Base-by-base conservation (phyloP, 1,140 invertebrate species). In the Ooceraea biroi region DNA sequence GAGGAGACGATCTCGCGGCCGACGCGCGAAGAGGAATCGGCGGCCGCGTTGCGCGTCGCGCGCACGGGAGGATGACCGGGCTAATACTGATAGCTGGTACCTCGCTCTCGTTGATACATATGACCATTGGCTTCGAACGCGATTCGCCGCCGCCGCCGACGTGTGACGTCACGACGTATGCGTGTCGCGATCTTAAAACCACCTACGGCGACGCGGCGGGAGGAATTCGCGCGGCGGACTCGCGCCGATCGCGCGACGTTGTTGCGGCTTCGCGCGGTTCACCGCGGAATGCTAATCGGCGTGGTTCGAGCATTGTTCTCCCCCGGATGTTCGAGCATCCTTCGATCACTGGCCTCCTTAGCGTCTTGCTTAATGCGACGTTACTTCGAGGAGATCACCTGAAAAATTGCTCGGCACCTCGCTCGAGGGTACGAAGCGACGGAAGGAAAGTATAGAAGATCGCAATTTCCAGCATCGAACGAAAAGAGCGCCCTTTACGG, bases 21-120 rank as follows among this genome's bases (percentile, higher is more conserved):
- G 36, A 36, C 36, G 36, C 36, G 58, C 66, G 66, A 41, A 27
- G n/a, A 25, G 19, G 85, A 61, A 80, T 85, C 68, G 71, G n/a
- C 55, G 44, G 41, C 74, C 50, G 14, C 71, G 46, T 52, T 36
- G 74, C 41, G 61, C 78, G 68, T 19, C 65, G 46, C 82, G 74
- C 65, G 73, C 73, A 46, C 88, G 63, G 52, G 74, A 85, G 80
- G 87, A 90, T 90, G 83, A 90, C 82, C 90, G 84, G 83, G 83
- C 77, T 91, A 92, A 92, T 91, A 92, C 91, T 92, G 90, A 90
- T 91, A 91, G 91, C 85, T 84, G 77, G 73, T 78, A 86, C 85
- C 76, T 7, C 83, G 72, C 22, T 80, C 65, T 66, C 61, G 66
- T 63, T 66, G 60, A 82, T 85, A 78, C 76, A 85, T 85, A 76